These are phyloP conservation scores for Laticauda laticaudata DNA, from an alignment of 2,113 vertebrate species.

Conservation along the genomic window DNA sequence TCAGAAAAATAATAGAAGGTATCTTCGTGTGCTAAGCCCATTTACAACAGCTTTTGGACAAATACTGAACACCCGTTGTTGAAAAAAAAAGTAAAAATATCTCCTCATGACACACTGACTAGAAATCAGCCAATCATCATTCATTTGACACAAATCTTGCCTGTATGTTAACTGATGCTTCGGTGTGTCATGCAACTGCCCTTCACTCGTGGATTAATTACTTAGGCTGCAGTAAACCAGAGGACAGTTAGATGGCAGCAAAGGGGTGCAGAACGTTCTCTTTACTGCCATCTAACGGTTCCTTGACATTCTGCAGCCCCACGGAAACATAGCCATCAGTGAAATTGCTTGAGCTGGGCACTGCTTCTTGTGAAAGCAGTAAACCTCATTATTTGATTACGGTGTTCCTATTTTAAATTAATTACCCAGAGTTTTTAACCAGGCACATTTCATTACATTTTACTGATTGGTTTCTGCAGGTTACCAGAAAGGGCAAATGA, in stretches of 20 bases:
- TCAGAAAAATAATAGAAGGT: neutral
- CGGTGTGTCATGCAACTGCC: neutral
- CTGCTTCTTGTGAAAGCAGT: neutral
- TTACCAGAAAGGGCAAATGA: neutral
- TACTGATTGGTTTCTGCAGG: neutral
- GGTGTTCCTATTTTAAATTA: neutral
- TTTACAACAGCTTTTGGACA: neutral
- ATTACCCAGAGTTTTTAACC: neutral
- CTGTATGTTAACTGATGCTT: neutral
- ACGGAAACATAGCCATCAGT: neutral
- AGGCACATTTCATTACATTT: neutral
- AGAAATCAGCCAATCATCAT: neutral
- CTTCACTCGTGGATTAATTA: neutral
- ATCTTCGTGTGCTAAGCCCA: neutral
- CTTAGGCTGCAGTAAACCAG: neutral
- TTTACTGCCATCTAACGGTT: neutral
- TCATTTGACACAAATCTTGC: neutral
- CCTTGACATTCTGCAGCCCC: neutral
- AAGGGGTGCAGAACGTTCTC: neutral
- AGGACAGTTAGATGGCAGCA: neutral
- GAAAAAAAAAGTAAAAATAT: neutral
- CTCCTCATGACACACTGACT: neutral
- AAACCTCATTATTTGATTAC: neutral
- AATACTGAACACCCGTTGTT: neutral
- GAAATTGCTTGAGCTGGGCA: neutral